A percentile compares a stretch with the other conserved stretches of the same genome.
Evolutionary conservation across 2,113 vertebrate species (phyloP).

Genomic region (Ornithorhynchus anatinus): DNA sequence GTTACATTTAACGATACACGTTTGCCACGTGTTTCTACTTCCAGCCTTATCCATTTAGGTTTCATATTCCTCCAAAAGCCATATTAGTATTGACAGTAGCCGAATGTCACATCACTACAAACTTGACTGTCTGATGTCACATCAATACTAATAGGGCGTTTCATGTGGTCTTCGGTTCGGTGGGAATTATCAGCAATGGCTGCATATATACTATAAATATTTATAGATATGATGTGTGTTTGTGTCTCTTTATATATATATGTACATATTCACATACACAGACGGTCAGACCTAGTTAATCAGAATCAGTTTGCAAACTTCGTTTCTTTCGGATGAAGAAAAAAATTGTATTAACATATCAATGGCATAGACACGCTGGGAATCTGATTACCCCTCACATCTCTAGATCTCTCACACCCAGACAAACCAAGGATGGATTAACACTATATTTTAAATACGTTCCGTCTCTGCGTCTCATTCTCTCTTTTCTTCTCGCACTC

Average conservation of each 20-base stretch:
- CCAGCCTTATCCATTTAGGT: slow-evolving; percentile 2
- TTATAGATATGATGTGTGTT: slow-evolving; percentile 32
- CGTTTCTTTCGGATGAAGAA: slow-evolving; percentile 71
- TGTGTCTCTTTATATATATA: background rate
- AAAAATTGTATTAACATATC: slow-evolving; percentile 77
- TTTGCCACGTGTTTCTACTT: background rate
- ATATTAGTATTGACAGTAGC: slow-evolving; percentile 9
- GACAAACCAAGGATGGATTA: slow-evolving; percentile 39
- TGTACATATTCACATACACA: background rate
- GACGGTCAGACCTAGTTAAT: slow-evolving; percentile 57
- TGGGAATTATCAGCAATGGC: slow-evolving; percentile 44
- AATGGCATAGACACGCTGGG: slow-evolving; percentile 71
- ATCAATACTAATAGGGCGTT: slow-evolving; percentile 37
- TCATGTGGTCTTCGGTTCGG: slow-evolving; percentile 30
- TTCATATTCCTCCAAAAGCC: slow-evolving; percentile 11
- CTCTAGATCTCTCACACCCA: slow-evolving; percentile 58
- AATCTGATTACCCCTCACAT: slow-evolving; percentile 72
- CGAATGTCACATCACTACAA: background rate
- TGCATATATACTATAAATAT: slow-evolving; percentile 57
- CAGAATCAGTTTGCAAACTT: slow-evolving; percentile 72
- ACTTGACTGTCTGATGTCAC: slow-evolving; percentile 15
- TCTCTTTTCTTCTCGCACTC: slow-evolving; percentile 29
- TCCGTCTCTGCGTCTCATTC: slow-evolving; percentile 17
- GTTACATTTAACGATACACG: background rate
- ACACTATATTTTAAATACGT: slow-evolving; percentile 52